Evolutionary conservation across 2,888 invertebrate species (phyloP).

Genomic region (Clitarchus hookeri): DNA sequence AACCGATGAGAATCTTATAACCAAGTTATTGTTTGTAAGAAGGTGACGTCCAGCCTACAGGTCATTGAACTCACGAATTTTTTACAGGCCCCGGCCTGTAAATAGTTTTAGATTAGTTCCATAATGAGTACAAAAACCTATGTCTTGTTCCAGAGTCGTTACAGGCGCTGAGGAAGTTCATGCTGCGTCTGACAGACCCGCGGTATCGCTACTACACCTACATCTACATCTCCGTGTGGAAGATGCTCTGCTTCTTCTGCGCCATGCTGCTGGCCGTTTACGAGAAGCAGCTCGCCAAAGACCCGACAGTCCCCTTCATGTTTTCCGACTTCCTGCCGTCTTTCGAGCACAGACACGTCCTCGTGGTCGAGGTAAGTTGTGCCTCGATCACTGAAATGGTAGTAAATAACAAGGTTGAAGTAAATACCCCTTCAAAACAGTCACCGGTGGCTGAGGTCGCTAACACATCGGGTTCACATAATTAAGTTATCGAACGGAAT

Average conservation of each 20-base stretch:
- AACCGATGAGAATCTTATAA: no score
- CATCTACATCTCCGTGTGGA: conserved; percentile 90
- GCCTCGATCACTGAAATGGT: no score
- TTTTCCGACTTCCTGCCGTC: conserved; percentile 75
- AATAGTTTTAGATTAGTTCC: neutral
- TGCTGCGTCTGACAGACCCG: conserved; percentile 76
- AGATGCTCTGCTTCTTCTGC: conserved; percentile 79
- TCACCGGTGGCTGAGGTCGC: no score
- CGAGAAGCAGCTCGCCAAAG: conserved; percentile 59
- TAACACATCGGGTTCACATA: no score
- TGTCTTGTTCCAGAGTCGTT: conserved; percentile 62
- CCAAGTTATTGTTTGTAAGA: no score
- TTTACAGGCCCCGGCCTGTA: no score
- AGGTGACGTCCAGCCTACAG: no score
- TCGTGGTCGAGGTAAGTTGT: conserved; percentile 70
- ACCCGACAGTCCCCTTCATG: conserved; percentile 76
- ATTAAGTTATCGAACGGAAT: no score
- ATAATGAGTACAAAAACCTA: neutral
- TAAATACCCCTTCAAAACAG: no score
- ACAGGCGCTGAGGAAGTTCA: conserved; percentile 74
- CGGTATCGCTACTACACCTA: conserved; percentile 91
- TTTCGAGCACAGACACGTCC: conserved; percentile 78
- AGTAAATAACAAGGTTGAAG: no score
- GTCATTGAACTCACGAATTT: no score
- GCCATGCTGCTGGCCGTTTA: conserved; percentile 73